These are phyloP conservation scores for Cebus imitator DNA, from an alignment of 2,113 vertebrate species.

Conservation along the genomic window DNA sequence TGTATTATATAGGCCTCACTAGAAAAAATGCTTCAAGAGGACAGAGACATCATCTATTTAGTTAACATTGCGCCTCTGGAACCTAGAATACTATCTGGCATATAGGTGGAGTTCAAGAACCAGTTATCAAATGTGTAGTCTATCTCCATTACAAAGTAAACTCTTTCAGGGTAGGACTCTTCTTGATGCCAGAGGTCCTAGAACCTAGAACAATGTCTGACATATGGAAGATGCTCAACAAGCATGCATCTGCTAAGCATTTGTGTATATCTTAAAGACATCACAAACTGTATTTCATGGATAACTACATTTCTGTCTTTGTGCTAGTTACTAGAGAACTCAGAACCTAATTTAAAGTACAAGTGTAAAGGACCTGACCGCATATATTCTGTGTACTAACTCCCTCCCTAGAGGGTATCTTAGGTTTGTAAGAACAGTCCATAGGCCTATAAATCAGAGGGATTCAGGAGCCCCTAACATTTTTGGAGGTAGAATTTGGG, in stretches of 20 bases:
- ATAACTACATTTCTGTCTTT: neutral
- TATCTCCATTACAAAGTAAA: slow-evolving; percentile 14
- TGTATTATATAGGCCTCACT: neutral
- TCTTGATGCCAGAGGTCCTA: neutral
- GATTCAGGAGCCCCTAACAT: neutral
- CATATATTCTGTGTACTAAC: neutral
- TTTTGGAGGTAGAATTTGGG: neutral
- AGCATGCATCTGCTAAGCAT: neutral
- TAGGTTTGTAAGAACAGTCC: neutral
- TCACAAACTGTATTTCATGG: neutral
- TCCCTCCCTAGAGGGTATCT: neutral
- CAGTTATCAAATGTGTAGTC: neutral
- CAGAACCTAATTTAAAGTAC: neutral
- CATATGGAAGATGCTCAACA: neutral
- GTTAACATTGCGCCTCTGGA: neutral
- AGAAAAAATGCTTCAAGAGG: neutral
- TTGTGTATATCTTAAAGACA: neutral
- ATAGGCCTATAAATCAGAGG: neutral
- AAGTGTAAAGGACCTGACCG: neutral
- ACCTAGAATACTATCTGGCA: neutral
- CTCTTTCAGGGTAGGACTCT: neutral
- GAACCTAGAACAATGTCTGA: neutral
- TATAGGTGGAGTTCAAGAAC: neutral
- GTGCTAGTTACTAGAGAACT: neutral
- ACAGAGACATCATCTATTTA: neutral